Evolutionary conservation across 2,888 invertebrate genomes (phyloP), one percentile per base, ranked within the genome.

Genomic region (Agonopterix heracliana): DNA sequence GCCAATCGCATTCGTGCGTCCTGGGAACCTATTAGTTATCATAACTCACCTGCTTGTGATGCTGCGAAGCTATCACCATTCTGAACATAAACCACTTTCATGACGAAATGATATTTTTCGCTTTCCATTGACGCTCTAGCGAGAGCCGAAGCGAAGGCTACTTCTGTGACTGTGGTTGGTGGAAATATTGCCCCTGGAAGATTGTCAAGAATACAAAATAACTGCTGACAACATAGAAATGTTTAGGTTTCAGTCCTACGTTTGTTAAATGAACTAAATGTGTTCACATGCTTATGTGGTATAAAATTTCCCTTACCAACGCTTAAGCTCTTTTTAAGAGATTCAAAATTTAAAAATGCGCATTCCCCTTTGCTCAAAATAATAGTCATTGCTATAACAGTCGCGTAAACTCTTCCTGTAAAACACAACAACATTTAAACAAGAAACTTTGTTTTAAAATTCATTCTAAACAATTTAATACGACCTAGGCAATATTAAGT

Each of bases 41-140:
- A n/a, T 9, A 8, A 48, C 64, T 69, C 55, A 87, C 87, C 82
- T 41, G 83, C 86, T 61, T 78, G 82, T 9, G 83, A 77, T 10
- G 87, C 87, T 38, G 82, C 68, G 51, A 79, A 86, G 54, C 86
- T 85, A 50, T 87, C 82, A 1, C 81, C 84, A 46, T 66, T 68
- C 0, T 79, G 74, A 2, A 73, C 75, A 46, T 85, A 77, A 9
- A 68, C 55, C 1, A 71, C 67, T 59, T 77, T 78, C 75, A 84
- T 70, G 1, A 71, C 61, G 52, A 71, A 87, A 51, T 75, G 70
- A 50, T 81, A 85, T 34, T 68, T 75, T 48, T 83, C 74, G 43
- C 85, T 87, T 50, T 85, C 84, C 78, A 86, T 84, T 0, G 85
- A 81, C 1, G 85, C 84, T 36, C 85, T 64, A 0, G 78, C 70